Evolutionary conservation across 2,888 invertebrate species (phyloP).

Genomic region (Colostygia pectinataria): DNA sequence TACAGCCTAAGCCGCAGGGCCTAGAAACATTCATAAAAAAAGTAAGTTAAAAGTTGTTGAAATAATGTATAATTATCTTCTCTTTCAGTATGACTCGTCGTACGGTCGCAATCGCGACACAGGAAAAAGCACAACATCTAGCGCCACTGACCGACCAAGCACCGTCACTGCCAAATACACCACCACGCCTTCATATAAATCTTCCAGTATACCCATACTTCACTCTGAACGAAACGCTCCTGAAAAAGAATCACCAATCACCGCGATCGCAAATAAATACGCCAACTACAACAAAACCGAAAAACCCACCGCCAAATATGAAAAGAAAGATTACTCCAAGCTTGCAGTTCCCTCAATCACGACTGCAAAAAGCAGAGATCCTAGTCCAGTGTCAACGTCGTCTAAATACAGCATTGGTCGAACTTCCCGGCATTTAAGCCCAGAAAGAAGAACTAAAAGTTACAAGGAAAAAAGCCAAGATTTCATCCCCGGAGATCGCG

Average conservation of each 20-base stretch:
- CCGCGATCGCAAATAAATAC: conserved; percentile 71
- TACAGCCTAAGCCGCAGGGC: no score
- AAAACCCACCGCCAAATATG: conserved; percentile 56
- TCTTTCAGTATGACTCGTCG: conserved; percentile 75
- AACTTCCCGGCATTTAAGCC: conserved; percentile 76
- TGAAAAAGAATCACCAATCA: conserved; percentile 68
- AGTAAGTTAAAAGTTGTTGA: no score
- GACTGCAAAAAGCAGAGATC: conserved; percentile 76
- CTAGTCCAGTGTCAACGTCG: conserved; percentile 76
- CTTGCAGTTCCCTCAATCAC: conserved; percentile 60
- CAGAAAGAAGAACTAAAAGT: conserved; percentile 70
- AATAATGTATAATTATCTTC: no score
- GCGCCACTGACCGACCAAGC: conserved; percentile 45
- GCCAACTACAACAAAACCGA: conserved; percentile 61
- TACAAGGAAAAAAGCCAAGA: conserved; percentile 79
- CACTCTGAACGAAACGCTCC: conserved; percentile 54
- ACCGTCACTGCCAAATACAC: conserved; percentile 75
- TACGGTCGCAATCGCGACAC: conserved; percentile 66
- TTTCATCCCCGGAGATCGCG: conserved; percentile 80
- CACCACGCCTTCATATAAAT: conserved; percentile 68
- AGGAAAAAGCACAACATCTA: conserved; percentile 47
- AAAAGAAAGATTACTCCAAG: conserved; percentile 79
- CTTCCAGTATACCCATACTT: conserved; percentile 75
- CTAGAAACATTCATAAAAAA: no score
- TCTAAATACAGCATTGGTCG: conserved; percentile 70